Conservation (phyloP, 2,113 vertebrate species). For the Burhinus bistriatus region DNA sequence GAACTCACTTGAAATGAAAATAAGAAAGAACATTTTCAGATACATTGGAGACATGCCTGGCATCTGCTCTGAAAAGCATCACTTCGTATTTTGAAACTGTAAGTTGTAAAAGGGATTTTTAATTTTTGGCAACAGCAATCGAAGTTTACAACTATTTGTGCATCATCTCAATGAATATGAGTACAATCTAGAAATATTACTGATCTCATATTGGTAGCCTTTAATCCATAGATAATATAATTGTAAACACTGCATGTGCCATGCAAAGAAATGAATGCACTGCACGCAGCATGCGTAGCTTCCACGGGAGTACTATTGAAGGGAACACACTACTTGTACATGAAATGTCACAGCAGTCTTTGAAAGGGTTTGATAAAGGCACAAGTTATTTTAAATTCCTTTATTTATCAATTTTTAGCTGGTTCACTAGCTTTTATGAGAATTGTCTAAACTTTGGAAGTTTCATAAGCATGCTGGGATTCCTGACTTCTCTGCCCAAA, state of each 20-base stretch:
- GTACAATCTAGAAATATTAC: not conserved
- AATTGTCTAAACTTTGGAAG: not conserved
- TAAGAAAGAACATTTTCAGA: not conserved
- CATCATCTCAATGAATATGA: not conserved
- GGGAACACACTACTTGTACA: not conserved
- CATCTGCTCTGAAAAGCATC: not conserved
- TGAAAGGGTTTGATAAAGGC: not conserved
- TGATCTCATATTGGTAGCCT: not conserved
- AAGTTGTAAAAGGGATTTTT: not conserved
- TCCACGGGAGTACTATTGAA: not conserved
- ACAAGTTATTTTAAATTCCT: not conserved
- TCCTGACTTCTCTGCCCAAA: not conserved
- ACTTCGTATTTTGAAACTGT: not conserved
- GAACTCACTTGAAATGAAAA: not conserved
- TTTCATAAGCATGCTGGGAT: not conserved
- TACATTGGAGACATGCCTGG: not conserved
- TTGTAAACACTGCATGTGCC: not conserved
- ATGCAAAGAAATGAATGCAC: not conserved
- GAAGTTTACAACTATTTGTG: not conserved
- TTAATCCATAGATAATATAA: not conserved
- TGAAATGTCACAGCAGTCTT: not conserved
- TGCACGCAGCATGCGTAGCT: not conserved
- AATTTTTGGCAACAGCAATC: not conserved
- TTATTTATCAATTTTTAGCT: not conserved
- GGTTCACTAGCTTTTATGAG: not conserved